Conservation (phyloP, 2,888 invertebrate genomes). For the Dolichopus griseipennis region DNA sequence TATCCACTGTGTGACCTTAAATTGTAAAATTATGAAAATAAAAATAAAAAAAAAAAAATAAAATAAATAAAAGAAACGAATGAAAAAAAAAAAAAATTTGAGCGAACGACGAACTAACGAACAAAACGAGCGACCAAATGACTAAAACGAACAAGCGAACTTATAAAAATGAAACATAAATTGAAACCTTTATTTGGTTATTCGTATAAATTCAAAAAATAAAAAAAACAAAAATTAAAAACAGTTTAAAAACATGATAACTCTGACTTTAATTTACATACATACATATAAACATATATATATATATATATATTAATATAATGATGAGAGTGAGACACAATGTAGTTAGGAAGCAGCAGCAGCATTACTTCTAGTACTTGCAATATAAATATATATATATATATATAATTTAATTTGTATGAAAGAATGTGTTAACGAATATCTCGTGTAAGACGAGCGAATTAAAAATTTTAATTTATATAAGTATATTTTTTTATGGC, state of each 20-base stretch:
- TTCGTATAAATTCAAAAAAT: not conserved
- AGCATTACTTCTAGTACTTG: too few species aligned
- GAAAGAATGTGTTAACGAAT: not conserved
- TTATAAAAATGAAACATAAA: too few species aligned
- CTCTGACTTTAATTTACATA: not conserved
- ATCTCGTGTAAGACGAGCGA: slow-evolving; percentile 1
- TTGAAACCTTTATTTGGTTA: slow-evolving; percentile 4
- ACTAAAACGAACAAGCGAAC: not conserved
- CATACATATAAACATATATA: not conserved
- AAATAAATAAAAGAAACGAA: not conserved
- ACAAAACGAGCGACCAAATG: not conserved
- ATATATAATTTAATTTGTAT: not conserved
- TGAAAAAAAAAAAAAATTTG: not conserved
- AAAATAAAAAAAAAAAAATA: not conserved
- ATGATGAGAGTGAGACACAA: too few species aligned
- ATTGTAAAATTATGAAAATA: slow-evolving; percentile 4
- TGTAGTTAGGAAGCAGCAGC: too few species aligned
- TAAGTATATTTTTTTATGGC: not conserved
- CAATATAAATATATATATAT: too few species aligned
- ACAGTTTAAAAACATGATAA: too few species aligned
- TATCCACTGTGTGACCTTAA: not conserved
- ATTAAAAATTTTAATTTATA: slow-evolving; percentile 5
- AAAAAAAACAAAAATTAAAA: too few species aligned
- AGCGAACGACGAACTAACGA: not conserved
- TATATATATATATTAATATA: too few species aligned